These are phyloP conservation scores for Temnothorax unifasciatus DNA, from an alignment of 2,888 invertebrate genomes.

Conservation along the genomic window DNA sequence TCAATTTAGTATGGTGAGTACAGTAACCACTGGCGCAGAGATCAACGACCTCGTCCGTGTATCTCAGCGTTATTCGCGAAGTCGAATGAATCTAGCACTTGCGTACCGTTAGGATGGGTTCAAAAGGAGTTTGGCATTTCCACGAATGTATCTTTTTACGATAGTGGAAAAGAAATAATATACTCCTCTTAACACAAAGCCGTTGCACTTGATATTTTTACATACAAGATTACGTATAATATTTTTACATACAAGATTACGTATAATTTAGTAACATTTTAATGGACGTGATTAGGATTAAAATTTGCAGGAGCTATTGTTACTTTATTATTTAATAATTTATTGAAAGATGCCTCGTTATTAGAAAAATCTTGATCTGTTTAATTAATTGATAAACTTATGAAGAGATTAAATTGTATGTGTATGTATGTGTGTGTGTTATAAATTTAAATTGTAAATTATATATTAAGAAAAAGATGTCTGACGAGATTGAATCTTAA, in stretches of 20 bases:
- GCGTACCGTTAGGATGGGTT: neutral
- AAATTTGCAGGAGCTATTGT: neutral
- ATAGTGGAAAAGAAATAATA: neutral
- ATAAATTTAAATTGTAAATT: neutral
- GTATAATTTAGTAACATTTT: neutral
- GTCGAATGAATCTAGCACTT: constrained; percentile 8
- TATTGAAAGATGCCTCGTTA: neutral
- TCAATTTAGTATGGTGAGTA: neutral
- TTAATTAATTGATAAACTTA: neutral
- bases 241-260: neutral
- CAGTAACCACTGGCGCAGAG: neutral
- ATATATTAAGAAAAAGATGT: neutral
- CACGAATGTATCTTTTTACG: neutral
- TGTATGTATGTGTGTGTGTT: neutral
- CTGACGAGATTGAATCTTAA: neutral
- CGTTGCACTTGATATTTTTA: neutral
- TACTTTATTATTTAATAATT: neutral
- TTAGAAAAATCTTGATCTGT: neutral
- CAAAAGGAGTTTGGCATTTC: neutral
- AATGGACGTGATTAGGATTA: too few species aligned
- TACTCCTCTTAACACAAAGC: neutral
- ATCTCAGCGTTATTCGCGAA: neutral
- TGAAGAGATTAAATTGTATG: neutral
- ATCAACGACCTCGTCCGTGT: constrained; percentile 24
- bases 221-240: neutral